phyloP scores from a whole-genome alignment of 2,113 vertebrate species.

The Crotalus horridus region DNA sequence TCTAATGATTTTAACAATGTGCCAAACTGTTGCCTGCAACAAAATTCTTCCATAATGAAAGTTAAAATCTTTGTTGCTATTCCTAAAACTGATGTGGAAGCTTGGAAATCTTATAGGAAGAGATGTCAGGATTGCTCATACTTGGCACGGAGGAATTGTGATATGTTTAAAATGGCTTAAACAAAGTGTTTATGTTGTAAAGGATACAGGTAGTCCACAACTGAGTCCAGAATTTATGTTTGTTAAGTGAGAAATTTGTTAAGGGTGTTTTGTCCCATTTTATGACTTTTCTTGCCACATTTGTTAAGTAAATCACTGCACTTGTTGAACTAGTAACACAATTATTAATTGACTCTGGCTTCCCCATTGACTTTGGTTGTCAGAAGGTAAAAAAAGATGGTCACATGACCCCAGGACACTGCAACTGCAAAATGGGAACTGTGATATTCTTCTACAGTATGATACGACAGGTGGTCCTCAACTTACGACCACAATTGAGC shows the following conservation, averaged over 20 bases:
- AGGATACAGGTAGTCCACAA: not conserved
- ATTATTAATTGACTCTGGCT: not conserved
- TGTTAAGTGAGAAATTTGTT: not conserved
- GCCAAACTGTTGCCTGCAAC: not conserved
- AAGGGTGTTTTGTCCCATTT: not conserved
- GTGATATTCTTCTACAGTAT: not conserved
- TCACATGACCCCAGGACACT: not conserved
- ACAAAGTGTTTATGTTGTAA: not conserved
- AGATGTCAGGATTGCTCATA: conserved; percentile 11
- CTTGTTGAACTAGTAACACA: not conserved
- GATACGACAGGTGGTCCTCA: no score
- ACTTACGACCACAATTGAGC: no score
- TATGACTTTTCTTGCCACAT: not conserved
- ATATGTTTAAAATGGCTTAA: conserved; percentile 38
- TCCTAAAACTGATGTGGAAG: conserved; percentile 26
- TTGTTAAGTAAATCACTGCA: not conserved
- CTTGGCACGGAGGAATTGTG: conserved; percentile 26
- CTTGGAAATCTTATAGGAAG: not conserved
- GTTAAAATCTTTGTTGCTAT: conserved; percentile 18
- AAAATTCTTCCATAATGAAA: not conserved
- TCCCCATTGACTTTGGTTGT: not conserved
- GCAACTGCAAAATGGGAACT: not conserved
- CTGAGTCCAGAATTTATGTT: not conserved
- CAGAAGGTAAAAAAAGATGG: not conserved
- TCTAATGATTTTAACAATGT: not conserved